Conservation (phyloP, 2,888 invertebrate genomes). For the Megalurothrips usitatus region DNA sequence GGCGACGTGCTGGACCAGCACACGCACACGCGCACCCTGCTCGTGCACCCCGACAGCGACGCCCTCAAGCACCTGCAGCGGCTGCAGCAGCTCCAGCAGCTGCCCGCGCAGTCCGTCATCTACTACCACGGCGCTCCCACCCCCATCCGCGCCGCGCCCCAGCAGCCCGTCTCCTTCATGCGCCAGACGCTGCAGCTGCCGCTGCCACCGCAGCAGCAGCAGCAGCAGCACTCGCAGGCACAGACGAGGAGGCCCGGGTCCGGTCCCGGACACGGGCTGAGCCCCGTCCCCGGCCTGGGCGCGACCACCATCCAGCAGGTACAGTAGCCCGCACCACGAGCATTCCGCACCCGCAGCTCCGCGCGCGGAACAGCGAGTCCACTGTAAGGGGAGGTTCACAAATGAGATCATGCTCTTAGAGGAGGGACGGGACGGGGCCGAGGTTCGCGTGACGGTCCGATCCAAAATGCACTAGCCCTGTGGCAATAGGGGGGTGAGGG, state of each 20-base stretch:
- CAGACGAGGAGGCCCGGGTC: background rate
- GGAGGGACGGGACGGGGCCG: too few species aligned
- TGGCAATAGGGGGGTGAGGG: too few species aligned
- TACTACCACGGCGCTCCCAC: background rate
- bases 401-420: too few species aligned
- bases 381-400: too few species aligned
- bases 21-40: conserved; percentile 18
- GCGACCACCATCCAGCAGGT: conserved; percentile 5
- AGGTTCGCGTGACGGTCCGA: too few species aligned
- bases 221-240: background rate
- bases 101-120: background rate
- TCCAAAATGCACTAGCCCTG: too few species aligned
- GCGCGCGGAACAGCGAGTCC: too few species aligned
- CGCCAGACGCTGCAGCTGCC: conserved; percentile 5
- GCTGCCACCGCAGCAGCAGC: background rate
- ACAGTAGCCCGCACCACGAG: background rate
- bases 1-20: conserved; percentile 18
- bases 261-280: too few species aligned
- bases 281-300: background rate
- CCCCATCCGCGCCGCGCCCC: background rate
- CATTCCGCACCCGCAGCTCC: too few species aligned
- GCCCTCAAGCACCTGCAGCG: background rate
- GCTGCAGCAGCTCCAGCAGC: conserved; percentile 19
- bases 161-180: conserved; percentile 21
- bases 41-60: background rate